A percentile compares a stretch with the other conserved stretches of the same genome.
Conservation (phyloP, 2,797 vertebrate species). For the Glossophaga mutica region DNA sequence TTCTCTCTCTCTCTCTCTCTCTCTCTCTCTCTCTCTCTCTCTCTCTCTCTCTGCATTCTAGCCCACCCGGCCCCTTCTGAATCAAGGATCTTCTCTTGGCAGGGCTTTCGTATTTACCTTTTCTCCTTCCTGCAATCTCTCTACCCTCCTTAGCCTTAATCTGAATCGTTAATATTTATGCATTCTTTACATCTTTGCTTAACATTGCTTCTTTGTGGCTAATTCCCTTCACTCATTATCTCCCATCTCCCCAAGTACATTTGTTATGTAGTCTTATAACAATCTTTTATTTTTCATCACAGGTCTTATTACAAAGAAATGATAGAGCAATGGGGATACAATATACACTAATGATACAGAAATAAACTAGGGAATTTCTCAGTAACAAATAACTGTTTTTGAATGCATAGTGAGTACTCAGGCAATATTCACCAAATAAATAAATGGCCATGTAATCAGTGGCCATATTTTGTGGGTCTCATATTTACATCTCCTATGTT, state of each 20-base stretch:
- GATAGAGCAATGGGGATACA: neutral
- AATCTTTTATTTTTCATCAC: neutral
- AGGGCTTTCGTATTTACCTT: neutral
- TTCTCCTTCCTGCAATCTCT: neutral
- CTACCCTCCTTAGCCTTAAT: neutral
- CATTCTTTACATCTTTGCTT: neutral
- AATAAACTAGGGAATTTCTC: neutral
- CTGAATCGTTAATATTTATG: neutral
- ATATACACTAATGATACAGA: neutral
- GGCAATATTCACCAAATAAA: conserved; percentile 44
- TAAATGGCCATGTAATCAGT: conserved; percentile 7
- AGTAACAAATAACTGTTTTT: conserved; percentile 24
- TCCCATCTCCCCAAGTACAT: neutral
- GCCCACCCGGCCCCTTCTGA: neutral
- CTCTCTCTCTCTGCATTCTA: neutral
- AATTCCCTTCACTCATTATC: neutral
- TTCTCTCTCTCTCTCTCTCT: fast-evolving
- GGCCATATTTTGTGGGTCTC: neutral
- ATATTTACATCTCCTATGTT: neutral
- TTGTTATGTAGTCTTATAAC: neutral
- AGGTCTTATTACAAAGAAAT: neutral
- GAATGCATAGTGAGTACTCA: neutral
- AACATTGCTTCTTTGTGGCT: neutral
- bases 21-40: neutral
- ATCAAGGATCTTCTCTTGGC: neutral